Percentiles rank a stretch among this genome's conserved stretches.
phyloP scores from a whole-genome alignment of 2,888 invertebrate species.

The Rhagium mordax region DNA sequence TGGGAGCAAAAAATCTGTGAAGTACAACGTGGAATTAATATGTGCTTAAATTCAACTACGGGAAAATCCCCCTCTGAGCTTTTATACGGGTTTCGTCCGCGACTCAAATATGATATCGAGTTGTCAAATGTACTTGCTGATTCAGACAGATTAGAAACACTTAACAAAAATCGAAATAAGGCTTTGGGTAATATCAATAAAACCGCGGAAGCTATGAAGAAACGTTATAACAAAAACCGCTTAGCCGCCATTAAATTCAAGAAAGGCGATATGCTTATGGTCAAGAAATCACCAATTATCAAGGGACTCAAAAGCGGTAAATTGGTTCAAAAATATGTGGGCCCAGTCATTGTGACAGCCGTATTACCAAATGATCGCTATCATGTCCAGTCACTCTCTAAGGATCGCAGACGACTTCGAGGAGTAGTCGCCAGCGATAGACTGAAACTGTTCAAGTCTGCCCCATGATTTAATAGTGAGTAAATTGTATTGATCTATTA shows the following conservation, averaged over 20 bases:
- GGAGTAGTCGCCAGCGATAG: constrained; percentile 39
- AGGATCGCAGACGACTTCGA: constrained; percentile 38
- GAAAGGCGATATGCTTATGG: constrained; percentile 24
- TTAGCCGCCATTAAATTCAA: background rate
- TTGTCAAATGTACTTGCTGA: background rate
- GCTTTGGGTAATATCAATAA: constrained; percentile 5
- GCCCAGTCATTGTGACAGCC: constrained; percentile 36
- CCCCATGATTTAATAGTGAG: background rate
- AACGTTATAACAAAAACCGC: constrained; percentile 6
- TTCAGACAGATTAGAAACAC: constrained; percentile 3
- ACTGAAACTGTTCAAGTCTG: constrained; percentile 12
- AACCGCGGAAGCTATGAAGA: constrained; percentile 5
- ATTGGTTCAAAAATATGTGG: constrained; percentile 41
- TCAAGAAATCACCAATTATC: constrained; percentile 36
- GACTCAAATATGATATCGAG: constrained; percentile 21
- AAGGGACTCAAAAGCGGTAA: constrained; percentile 42
- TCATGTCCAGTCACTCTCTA: constrained; percentile 35
- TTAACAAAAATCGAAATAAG: background rate
- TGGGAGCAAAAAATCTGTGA: constrained; percentile 22
- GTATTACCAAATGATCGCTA: constrained; percentile 40
- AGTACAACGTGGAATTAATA: constrained; percentile 26
- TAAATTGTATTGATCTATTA: background rate
- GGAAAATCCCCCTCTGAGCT: constrained; percentile 16
- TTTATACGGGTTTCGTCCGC: constrained; percentile 17
- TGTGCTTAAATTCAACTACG: constrained; percentile 16